Percentiles rank a stretch among this genome's conserved stretches.
Evolutionary conservation across 2,797 vertebrate species (phyloP).

Genomic region (Cryptoprocta ferox): DNA sequence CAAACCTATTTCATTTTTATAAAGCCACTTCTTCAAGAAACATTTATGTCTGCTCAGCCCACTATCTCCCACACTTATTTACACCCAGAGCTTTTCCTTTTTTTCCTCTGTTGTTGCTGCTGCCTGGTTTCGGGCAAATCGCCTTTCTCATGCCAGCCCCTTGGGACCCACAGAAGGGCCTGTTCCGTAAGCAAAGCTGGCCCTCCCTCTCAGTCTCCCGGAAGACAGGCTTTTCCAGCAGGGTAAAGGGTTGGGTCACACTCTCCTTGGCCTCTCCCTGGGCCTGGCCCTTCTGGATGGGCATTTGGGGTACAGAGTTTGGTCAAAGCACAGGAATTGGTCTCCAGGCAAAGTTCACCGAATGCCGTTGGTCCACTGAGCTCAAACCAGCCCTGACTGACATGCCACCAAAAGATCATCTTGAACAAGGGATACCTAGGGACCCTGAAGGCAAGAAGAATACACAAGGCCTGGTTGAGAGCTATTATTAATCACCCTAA

Average conservation of each 20-base stretch:
- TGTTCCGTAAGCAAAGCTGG: not conserved
- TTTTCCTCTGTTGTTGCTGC: not conserved
- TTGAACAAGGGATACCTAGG: not conserved
- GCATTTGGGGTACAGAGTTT: not conserved
- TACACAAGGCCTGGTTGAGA: not conserved
- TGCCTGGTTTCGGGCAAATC: not conserved
- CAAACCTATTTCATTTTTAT: not conserved
- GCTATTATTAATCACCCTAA: not conserved
- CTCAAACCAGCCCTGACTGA: not conserved
- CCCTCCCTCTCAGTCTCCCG: not conserved
- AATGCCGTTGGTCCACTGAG: not conserved
- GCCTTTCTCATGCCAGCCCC: not conserved
- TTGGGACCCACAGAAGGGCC: not conserved
- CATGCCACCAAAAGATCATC: not conserved
- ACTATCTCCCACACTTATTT: not conserved
- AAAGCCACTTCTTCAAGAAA: not conserved
- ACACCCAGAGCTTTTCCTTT: not conserved
- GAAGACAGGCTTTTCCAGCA: not conserved
- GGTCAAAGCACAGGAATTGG: not conserved
- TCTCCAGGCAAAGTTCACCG: not conserved
- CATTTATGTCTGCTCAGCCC: not conserved
- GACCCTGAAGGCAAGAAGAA: not conserved
- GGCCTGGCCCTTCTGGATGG: not conserved
- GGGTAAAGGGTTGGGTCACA: not conserved
- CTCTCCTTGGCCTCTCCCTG: not conserved